Evolutionary conservation across 1,140 invertebrate species (phyloP).

Genomic region (Triops longicaudatus): DNA sequence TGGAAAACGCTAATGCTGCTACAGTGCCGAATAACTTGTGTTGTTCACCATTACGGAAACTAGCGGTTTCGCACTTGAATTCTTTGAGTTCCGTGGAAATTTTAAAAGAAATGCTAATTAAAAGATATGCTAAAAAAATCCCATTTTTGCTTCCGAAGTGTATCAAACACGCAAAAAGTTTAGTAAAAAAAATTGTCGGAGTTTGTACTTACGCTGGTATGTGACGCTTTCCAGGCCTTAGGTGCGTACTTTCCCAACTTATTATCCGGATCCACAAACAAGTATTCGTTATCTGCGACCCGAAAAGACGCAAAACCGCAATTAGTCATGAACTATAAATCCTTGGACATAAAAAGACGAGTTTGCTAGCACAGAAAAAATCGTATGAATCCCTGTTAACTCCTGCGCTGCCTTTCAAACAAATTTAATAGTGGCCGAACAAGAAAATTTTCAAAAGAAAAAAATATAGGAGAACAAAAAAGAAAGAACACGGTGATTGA

Average conservation of each 20-base stretch:
- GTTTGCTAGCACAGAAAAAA: constrained; percentile 13
- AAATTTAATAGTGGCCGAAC: not conserved
- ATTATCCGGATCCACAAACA: constrained; percentile 86
- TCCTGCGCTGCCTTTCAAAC: not conserved
- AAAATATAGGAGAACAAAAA: constrained; percentile 22
- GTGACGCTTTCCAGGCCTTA: constrained; percentile 87
- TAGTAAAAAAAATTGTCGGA: constrained; percentile 24
- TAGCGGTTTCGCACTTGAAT: constrained; percentile 9
- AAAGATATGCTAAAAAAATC: no score
- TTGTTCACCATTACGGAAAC: constrained; percentile 6
- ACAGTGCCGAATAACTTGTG: not conserved
- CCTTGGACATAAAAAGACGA: constrained; percentile 34
- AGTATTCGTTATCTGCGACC: constrained; percentile 83
- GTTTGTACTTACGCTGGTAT: constrained; percentile 68
- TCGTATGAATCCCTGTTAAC: not conserved
- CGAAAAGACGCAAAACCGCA: constrained; percentile 32
- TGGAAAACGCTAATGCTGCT: no score
- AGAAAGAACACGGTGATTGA: not conserved
- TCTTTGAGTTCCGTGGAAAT: no score
- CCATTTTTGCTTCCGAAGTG: not conserved
- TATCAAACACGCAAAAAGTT: constrained; percentile 6
- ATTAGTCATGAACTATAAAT: constrained; percentile 28
- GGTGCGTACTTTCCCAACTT: constrained; percentile 92
- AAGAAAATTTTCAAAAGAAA: not conserved
- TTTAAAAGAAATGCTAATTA: no score